Conservation (phyloP, 2,888 invertebrate species). For the Plemyria rubiginata region DNA sequence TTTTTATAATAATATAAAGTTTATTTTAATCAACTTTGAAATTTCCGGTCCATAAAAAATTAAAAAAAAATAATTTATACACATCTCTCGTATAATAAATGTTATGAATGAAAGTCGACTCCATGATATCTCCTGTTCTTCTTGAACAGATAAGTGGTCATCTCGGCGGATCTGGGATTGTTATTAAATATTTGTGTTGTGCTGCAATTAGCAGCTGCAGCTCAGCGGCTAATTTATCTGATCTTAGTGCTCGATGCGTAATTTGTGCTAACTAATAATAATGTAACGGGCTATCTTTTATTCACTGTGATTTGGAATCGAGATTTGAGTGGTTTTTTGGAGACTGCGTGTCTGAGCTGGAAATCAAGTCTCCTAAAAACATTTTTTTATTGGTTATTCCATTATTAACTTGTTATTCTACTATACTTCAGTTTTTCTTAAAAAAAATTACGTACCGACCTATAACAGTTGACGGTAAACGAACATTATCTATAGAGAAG, state of each 20-base stretch:
- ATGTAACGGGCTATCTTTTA: constrained; percentile 16
- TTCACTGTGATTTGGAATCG: neutral
- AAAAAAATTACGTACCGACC: too few species aligned
- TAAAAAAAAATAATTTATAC: too few species aligned
- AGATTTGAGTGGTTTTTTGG: constrained; percentile 3
- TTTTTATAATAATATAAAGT: too few species aligned
- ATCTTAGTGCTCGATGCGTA: constrained; percentile 38
- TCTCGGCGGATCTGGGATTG: constrained; percentile 79
- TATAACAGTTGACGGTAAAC: too few species aligned
- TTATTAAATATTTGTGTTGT: constrained; percentile 85
- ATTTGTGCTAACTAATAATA: constrained; percentile 39
- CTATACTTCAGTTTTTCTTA: too few species aligned
- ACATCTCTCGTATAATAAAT: neutral
- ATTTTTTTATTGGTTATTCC: too few species aligned
- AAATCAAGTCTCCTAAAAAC: neutral
- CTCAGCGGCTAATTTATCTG: constrained; percentile 79
- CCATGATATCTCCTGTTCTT: constrained; percentile 50
- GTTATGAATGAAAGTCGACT: constrained; percentile 43
- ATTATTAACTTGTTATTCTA: too few species aligned
- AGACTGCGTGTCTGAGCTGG: neutral
- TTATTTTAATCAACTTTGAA: too few species aligned
- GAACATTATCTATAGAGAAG: too few species aligned
- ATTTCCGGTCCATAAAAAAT: too few species aligned
- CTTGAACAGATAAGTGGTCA: constrained; percentile 81
- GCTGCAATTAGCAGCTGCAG: constrained; percentile 78